Evolutionary conservation across 2,797 vertebrate species (phyloP), one percentile per base, ranked within the genome.

Genomic region (Manis pentadactyla): DNA sequence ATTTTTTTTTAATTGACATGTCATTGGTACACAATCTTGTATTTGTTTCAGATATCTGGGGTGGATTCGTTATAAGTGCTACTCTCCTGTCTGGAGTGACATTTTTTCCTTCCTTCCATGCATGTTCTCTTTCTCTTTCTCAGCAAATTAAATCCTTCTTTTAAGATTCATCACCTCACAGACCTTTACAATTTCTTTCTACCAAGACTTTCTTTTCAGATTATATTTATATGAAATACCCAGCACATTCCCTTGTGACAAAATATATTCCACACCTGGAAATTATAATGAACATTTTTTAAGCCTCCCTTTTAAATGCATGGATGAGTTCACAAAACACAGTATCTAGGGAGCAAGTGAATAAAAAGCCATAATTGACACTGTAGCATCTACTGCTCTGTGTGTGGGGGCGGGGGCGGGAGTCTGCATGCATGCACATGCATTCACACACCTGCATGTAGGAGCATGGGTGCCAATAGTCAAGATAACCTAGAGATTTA

Each of bases 91-190:
- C 13, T 19, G 29, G 4, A 1, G 27, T 4, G 7, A n/a, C 31
- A 12, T 77, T 79, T 78, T n/a, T 29, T 88, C 25, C 61, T 71
- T 77, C 34, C 39, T 11, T 27, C 5, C n/a, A 42, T 7, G 6
- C 4, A 11, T 10, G 18, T 69, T 71, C 73, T 71, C 61, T 93
- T 71, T 75, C 34, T 55, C 25, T 84, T 81, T 83, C 42, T 77
- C 37, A 88, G 84, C 25, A 94, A 87, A 69, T 69, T 42, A 86
- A 91, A 39, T 6, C 6, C 66, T 83, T 77, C 49, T 73, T 39
- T 23, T 61, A 88, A 94, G 51, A 88, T 46, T n/a, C 49, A 82
- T 77, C 15, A 59, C 57, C 74, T 97, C 94, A 78, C 21, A 61
- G 46, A 34, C 21, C 8, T 90, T 97, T 46, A 19, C 53, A 68